Evolutionary conservation across 2,888 invertebrate genomes (phyloP), one percentile per base, ranked within the genome.

Genomic region (Ernsta delagoae): DNA sequence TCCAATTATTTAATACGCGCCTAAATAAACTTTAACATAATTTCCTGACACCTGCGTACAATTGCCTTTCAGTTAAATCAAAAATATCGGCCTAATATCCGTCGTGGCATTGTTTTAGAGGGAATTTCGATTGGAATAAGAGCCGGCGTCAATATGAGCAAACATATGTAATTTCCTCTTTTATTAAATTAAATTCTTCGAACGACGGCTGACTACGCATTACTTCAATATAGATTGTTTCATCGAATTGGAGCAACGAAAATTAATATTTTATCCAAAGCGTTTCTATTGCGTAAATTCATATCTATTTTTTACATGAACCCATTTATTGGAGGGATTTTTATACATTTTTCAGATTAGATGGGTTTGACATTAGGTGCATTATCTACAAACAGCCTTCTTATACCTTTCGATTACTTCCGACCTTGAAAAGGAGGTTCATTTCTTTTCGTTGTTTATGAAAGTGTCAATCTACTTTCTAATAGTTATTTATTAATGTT

Each of bases 151-250:
- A 87, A 85, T 88, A 87, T 83, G 86, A 83, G 82, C 85, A 83
- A n/a, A n/a, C n/a, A n/a, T 83, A 80, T 82, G 86, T 90, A 88
- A 92, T 91, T 92, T 92, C 91, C 92, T 90, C 83, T 86, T 80
- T 86, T 83, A 87, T 89, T 88, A 82, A 89, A 88, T 90, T 87
- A 85, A 84, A 89, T 85, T 86, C 86, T 88, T 88, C 86, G 80
- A 82, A 83, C 81, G 82, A 80, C 82, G 83, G 74, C 74, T 80
- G 83, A 83, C 81, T 83, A 81, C 5, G 41, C 79, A 71, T 73
- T 73, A 77, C 77, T 79, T 77, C 77, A 77, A 81, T 82, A 77
- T 78, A 82, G 79, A 79, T 81, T 79, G 79, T 83, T 83, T 80
- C 77, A 75, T 75, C 70, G 72, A 78, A 76, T 74, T 77, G 76